Percentiles rank a stretch among this genome's conserved stretches.
phyloP scores from a whole-genome alignment of 2,113 vertebrate species.

The Lasiurus cinereus region DNA sequence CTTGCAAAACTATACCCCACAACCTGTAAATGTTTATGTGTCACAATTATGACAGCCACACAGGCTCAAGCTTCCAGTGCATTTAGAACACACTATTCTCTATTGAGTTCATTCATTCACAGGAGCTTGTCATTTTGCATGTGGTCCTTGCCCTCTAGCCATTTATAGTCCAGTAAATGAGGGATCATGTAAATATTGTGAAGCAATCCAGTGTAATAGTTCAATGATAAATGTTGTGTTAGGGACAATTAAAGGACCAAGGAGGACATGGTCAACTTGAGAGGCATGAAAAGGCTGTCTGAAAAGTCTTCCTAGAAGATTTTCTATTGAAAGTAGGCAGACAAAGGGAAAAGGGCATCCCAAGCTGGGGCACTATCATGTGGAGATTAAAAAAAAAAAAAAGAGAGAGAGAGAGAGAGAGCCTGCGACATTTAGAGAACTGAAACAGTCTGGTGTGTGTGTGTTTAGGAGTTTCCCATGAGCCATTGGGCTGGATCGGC shows the following conservation, averaged over 20 bases:
- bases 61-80: not conserved
- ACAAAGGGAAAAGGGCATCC: not conserved
- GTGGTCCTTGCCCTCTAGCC: not conserved
- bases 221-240: not conserved
- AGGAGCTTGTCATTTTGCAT: not conserved
- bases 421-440: not conserved
- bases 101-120: not conserved
- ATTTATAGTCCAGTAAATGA: not conserved
- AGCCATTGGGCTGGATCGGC: no score
- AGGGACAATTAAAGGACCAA: not conserved
- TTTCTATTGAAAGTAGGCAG: not conserved
- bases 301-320: constrained; percentile 14
- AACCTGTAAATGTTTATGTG: not conserved
- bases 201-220: not conserved
- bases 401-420: not conserved
- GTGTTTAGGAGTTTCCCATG: not conserved
- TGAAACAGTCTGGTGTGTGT: not conserved
- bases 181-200: not conserved
- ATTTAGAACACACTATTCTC: not conserved
- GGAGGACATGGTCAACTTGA: not conserved
- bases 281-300: not conserved
- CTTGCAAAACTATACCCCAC: not conserved
- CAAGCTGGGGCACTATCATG: not conserved
- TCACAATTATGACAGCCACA: not conserved
- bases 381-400: not conserved